Evolutionary conservation across 2,888 invertebrate species (phyloP).

Genomic region (Oconnorella tubifera): DNA sequence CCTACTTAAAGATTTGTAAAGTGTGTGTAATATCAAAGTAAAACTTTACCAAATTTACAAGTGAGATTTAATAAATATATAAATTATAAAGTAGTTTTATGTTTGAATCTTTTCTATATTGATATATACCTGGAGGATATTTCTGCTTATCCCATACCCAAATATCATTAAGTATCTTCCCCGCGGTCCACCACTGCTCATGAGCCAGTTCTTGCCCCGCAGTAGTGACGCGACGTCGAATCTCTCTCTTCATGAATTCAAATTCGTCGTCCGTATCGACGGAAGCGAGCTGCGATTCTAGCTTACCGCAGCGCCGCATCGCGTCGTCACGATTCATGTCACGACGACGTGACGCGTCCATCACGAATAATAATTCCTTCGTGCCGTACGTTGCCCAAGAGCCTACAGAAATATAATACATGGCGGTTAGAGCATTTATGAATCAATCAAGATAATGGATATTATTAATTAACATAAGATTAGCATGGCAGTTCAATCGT

Average conservation of each 20-base stretch:
- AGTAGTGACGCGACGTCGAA: slow-evolving; percentile 16
- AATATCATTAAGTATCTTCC: slow-evolving; percentile 8
- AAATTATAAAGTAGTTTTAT: too few relatives aligned
- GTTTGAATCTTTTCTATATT: too few relatives aligned
- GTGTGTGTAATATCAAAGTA: too few relatives aligned
- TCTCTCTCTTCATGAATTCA: slow-evolving; percentile 19
- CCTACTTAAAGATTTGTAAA: too few relatives aligned
- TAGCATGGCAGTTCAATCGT: too few relatives aligned
- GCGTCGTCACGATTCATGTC: slow-evolving; percentile 21
- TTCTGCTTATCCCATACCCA: slow-evolving; percentile 7
- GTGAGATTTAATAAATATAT: too few relatives aligned
- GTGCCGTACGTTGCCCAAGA: slow-evolving; percentile 7
- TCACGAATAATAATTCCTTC: slow-evolving; percentile 19
- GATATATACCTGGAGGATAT: slow-evolving; percentile 8
- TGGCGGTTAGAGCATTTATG: too few relatives aligned
- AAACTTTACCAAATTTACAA: too few relatives aligned
- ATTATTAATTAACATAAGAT: too few relatives aligned
- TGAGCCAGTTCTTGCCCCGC: slow-evolving; percentile 25
- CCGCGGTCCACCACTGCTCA: slow-evolving; percentile 30
- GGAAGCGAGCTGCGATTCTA: slow-evolving; percentile 15
- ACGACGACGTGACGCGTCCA: slow-evolving; percentile 15
- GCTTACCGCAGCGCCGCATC: slow-evolving; percentile 14
- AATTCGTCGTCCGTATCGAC: slow-evolving; percentile 22
- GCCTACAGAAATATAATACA: neutral
- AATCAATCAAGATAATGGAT: too few relatives aligned